phyloP scores from a whole-genome alignment of 2,113 vertebrate genomes.

The Sylvilagus bachmani region DNA sequence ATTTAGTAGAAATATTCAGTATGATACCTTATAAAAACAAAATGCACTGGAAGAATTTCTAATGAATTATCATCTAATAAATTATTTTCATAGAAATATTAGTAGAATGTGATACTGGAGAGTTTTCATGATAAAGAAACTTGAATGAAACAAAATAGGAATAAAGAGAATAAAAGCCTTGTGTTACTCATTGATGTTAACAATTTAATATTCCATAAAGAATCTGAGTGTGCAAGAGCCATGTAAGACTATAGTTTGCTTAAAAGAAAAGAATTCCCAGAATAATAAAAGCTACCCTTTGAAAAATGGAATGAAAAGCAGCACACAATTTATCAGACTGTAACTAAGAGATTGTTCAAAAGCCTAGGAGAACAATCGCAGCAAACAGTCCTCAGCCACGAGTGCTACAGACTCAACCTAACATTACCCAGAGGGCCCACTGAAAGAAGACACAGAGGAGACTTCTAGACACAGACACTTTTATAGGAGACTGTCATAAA shows the following conservation, averaged over 20 bases:
- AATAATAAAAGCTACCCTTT: slow-evolving; percentile 48
- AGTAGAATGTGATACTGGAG: neutral
- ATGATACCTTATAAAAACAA: neutral
- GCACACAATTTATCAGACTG: slow-evolving; percentile 32
- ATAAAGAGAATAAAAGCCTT: slow-evolving; percentile 18
- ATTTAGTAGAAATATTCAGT: neutral
- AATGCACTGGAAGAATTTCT: neutral
- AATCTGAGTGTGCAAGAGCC: neutral
- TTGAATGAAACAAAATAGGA: slow-evolving; percentile 35
- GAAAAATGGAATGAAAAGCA: slow-evolving; percentile 35
- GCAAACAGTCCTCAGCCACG: slow-evolving; percentile 14
- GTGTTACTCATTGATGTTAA: neutral
- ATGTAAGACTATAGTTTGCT: neutral
- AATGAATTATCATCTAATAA: neutral
- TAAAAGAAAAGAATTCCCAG: slow-evolving; percentile 57
- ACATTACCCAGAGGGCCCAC: neutral
- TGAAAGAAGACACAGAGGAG: neutral
- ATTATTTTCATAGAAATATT: neutral
- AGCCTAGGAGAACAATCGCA: neutral
- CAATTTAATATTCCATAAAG: slow-evolving; percentile 21
- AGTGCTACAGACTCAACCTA: slow-evolving; percentile 25
- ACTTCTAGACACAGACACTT: slow-evolving; percentile 32
- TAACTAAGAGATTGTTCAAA: slow-evolving; percentile 45
- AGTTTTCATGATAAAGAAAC: slow-evolving; percentile 20
- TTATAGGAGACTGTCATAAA: slow-evolving; percentile 54